These are phyloP conservation scores for Phengaris alcon DNA, from an alignment of 2,888 invertebrate species.

Conservation along the genomic window DNA sequence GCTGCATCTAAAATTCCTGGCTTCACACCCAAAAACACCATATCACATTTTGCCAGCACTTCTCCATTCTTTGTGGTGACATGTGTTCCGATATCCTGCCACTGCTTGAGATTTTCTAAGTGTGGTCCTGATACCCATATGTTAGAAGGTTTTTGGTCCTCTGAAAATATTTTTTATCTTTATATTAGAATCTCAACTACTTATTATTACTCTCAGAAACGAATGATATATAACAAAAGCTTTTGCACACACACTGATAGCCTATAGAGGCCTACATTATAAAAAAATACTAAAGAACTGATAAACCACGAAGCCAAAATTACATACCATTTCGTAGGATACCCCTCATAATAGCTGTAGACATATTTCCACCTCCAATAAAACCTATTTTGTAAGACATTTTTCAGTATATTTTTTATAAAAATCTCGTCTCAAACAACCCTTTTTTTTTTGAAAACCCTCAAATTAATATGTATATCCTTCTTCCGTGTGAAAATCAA, in stretches of 20 bases:
- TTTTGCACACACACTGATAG: too few relatives aligned
- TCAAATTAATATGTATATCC: too few relatives aligned
- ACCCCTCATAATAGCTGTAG: conserved; percentile 89
- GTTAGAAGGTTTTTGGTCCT: conserved; percentile 80
- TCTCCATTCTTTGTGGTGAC: conserved; percentile 82
- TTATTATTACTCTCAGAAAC: not conserved
- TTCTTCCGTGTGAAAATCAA: too few relatives aligned
- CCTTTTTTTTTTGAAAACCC: too few relatives aligned
- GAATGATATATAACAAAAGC: not conserved
- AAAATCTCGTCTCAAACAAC: too few relatives aligned
- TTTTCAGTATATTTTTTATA: not conserved
- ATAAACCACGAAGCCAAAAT: not conserved
- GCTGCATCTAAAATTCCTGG: conserved; percentile 84
- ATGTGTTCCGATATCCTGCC: conserved; percentile 81
- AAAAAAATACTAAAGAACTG: not conserved
- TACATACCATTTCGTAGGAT: conserved; percentile 83
- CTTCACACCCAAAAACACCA: conserved; percentile 94
- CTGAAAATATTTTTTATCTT: conserved; percentile 57
- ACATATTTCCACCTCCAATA: conserved; percentile 96
- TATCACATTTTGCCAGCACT: conserved; percentile 82
- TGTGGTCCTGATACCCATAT: conserved; percentile 87
- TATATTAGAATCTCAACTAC: too few relatives aligned
- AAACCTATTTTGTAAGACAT: conserved; percentile 82
- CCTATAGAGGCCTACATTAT: too few relatives aligned
- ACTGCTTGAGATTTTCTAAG: conserved; percentile 80